Evolutionary conservation across 1,140 invertebrate species (phyloP).

Genomic region (Tetramorium simillimum): DNA sequence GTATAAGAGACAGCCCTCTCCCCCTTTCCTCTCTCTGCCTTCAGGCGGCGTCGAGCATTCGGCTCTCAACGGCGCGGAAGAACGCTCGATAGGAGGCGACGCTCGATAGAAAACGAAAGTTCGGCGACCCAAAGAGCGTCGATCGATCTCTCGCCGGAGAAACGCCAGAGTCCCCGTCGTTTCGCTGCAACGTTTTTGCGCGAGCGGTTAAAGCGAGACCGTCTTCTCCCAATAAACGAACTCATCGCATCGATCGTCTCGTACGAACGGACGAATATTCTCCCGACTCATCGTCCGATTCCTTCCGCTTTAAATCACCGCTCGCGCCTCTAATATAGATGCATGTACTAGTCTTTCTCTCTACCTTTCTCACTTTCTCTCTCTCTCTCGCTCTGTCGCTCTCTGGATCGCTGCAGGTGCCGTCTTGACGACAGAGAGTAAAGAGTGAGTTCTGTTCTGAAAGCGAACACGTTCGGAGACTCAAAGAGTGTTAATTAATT

Average conservation of each 20-base stretch:
- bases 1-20: too few species aligned
- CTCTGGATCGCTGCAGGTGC: background rate
- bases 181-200: background rate
- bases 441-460: constrained; percentile 26
- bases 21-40: background rate
- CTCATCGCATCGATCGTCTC: constrained; percentile 3
- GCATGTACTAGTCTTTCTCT: background rate
- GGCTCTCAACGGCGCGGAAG: constrained; percentile 18
- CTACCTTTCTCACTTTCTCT: too few species aligned
- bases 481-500: constrained; percentile 60
- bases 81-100: constrained; percentile 26
- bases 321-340: background rate
- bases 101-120: constrained; percentile 65
- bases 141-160: constrained; percentile 48
- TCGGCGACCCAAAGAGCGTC: constrained; percentile 34
- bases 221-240: constrained; percentile 16
- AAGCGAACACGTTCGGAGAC: constrained; percentile 43
- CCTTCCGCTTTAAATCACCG: constrained; percentile 35
- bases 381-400: too few species aligned
- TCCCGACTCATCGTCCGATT: background rate
- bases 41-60: constrained; percentile 9
- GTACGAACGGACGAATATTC: background rate
- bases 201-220: constrained; percentile 35
- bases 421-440: background rate
- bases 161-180: background rate